Conservation (phyloP, 2,797 vertebrate species). For the Lates japonicus region DNA sequence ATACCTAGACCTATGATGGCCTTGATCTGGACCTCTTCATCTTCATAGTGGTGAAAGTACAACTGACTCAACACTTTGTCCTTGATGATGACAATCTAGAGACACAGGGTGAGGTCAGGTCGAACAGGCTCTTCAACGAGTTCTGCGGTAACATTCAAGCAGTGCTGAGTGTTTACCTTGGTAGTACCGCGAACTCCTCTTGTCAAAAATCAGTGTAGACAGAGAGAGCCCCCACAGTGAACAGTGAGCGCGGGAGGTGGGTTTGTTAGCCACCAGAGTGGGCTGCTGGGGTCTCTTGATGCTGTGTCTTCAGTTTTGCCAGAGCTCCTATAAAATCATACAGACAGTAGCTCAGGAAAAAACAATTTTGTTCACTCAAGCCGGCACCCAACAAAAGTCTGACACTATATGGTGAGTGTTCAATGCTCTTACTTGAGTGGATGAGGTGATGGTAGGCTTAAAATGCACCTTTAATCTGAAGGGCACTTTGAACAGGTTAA, state of each 20-base stretch:
- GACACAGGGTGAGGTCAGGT: slow-evolving; percentile 3
- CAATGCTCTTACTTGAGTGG: neutral
- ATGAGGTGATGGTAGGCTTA: neutral
- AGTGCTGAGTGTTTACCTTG: slow-evolving; percentile 87
- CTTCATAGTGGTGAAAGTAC: slow-evolving; percentile 97
- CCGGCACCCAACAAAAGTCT: neutral
- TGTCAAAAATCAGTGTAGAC: slow-evolving; percentile 98
- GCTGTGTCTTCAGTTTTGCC: slow-evolving; percentile 95
- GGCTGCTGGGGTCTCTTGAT: slow-evolving; percentile 94
- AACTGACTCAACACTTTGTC: slow-evolving; percentile 97
- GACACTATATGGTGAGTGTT: neutral
- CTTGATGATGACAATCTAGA: slow-evolving; percentile 96
- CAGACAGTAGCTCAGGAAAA: neutral
- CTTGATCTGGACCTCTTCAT: slow-evolving; percentile 98
- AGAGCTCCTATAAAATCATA: slow-evolving; percentile 89
- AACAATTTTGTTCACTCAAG: slow-evolving; percentile 1
- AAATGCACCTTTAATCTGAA: neutral
- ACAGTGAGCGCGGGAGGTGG: slow-evolving; percentile 97
- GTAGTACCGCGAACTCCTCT: slow-evolving; percentile 95
- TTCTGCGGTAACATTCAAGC: neutral
- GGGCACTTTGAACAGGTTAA: neutral
- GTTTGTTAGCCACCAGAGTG: slow-evolving; percentile 92
- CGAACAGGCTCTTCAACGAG: neutral
- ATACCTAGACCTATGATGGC: slow-evolving; percentile 98
- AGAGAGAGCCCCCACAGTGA: slow-evolving; percentile 97